Percentiles rank a stretch among this genome's conserved stretches.
Conservation (phyloP, 2,113 vertebrate species). For the Acanthisitta chloris region DNA sequence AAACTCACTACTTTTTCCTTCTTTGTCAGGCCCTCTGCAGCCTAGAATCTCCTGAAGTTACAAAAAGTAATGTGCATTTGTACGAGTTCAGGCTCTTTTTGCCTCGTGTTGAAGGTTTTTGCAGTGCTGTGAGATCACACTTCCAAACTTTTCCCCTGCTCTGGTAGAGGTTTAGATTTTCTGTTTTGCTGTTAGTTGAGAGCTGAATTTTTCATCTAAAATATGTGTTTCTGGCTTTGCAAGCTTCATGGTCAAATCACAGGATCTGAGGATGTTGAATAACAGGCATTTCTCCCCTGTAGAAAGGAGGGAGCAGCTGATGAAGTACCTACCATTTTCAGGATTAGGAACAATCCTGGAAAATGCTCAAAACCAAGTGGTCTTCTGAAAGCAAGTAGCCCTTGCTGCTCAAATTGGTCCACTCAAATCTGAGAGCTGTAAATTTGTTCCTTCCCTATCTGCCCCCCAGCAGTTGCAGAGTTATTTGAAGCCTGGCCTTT, state of each 20-base stretch:
- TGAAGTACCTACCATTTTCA: neutral
- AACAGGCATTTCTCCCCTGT: neutral
- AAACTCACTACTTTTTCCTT: neutral
- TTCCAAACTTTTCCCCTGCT: neutral
- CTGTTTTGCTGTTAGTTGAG: neutral
- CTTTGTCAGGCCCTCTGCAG: neutral
- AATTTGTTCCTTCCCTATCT: constrained; percentile 29
- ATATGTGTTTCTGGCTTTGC: neutral
- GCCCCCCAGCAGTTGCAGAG: neutral
- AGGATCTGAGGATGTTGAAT: neutral
- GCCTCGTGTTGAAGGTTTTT: neutral
- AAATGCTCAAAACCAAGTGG: neutral
- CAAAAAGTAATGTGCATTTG: neutral
- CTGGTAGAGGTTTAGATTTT: accelerated
- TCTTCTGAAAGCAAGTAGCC: neutral
- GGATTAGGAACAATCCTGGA: neutral
- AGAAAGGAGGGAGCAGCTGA: neutral
- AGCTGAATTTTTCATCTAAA: neutral
- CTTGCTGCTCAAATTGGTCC: neutral
- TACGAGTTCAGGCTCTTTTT: neutral
- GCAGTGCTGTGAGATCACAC: neutral
- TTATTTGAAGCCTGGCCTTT: constrained; percentile 18
- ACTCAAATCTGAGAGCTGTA: neutral
- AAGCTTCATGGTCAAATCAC: neutral
- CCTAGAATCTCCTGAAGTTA: neutral